Conservation (phyloP, 1,140 invertebrate genomes). For the Carcinoscorpius rotundicauda region DNA sequence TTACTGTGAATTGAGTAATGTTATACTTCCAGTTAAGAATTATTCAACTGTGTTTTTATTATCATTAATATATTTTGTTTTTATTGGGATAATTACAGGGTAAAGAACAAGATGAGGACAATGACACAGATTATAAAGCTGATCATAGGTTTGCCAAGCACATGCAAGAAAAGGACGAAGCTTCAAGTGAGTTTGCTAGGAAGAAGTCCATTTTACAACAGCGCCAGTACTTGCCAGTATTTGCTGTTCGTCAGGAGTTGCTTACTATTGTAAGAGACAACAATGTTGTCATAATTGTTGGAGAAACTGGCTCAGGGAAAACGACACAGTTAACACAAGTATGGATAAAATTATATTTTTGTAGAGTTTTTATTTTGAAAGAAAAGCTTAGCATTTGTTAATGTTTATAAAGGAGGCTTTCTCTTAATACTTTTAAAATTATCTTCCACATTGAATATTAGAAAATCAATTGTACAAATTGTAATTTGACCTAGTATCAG, state of each 20-base stretch:
- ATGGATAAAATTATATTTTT: background rate
- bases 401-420: too few species aligned
- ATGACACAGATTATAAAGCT: slow-evolving; percentile 59
- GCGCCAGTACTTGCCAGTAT: slow-evolving; percentile 85
- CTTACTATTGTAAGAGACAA: slow-evolving; percentile 90
- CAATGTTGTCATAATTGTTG: slow-evolving; percentile 88
- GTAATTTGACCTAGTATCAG: too few species aligned
- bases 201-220: slow-evolving; percentile 79
- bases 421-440: too few species aligned
- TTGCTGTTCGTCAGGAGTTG: slow-evolving; percentile 86
- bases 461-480: too few species aligned
- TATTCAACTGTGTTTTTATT: background rate
- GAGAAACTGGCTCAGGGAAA: slow-evolving; percentile 98
- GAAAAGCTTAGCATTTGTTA: too few species aligned
- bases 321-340: slow-evolving; percentile 95
- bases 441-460: too few species aligned
- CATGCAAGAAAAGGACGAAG: slow-evolving; percentile 56
- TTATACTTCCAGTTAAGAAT: too few species aligned
- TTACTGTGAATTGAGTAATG: too few species aligned
- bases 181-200: slow-evolving; percentile 76
- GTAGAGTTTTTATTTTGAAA: too few species aligned
- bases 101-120: slow-evolving; percentile 42
- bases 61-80: background rate
- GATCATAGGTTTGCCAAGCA: slow-evolving; percentile 96
- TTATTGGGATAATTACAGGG: background rate